A percentile compares a stretch with the other conserved stretches of the same genome.
phyloP scores from a whole-genome alignment of 2,888 invertebrate species.

The Zaprionus lineosus region DNA sequence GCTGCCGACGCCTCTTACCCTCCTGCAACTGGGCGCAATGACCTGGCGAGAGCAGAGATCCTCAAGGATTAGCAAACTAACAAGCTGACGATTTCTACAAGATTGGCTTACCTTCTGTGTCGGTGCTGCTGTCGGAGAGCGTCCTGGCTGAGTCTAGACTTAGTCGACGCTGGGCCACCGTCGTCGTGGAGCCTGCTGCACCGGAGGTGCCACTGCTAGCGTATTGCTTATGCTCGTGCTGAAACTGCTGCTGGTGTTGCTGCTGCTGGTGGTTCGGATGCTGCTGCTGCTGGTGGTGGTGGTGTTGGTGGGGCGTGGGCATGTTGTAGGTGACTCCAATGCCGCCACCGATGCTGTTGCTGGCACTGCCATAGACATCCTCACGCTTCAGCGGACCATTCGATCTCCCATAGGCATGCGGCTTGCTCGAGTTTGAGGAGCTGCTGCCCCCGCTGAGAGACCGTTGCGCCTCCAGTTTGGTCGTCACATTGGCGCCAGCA shows the following conservation, averaged over 20 bases:
- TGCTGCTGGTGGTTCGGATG: slow-evolving; percentile 82
- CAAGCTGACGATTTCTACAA: neutral
- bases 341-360: slow-evolving; percentile 12
- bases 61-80: neutral
- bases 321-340: slow-evolving; percentile 27
- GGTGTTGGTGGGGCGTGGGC: slow-evolving; percentile 21
- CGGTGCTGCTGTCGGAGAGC: slow-evolving; percentile 88
- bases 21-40: slow-evolving; percentile 83
- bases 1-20: slow-evolving; percentile 84
- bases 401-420: slow-evolving; percentile 81
- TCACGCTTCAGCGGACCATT: slow-evolving; percentile 84
- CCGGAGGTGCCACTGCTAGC: slow-evolving; percentile 44
- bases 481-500: slow-evolving; percentile 55
- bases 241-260: slow-evolving; percentile 34
- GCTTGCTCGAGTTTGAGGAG: slow-evolving; percentile 75
- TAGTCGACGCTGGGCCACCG: slow-evolving; percentile 84
- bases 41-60: slow-evolving; percentile 42
- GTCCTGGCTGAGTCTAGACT: slow-evolving; percentile 89
- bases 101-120: slow-evolving; percentile 83
- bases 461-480: slow-evolving; percentile 78
- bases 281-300: slow-evolving; percentile 21
- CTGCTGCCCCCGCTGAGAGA: slow-evolving; percentile 84
- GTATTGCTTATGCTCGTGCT: slow-evolving; percentile 46
- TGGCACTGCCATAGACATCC: slow-evolving; percentile 76
- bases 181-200: slow-evolving; percentile 50